Base-by-base conservation (phyloP, 2,113 vertebrate species). In the Xenotilapia leptura region DNA sequence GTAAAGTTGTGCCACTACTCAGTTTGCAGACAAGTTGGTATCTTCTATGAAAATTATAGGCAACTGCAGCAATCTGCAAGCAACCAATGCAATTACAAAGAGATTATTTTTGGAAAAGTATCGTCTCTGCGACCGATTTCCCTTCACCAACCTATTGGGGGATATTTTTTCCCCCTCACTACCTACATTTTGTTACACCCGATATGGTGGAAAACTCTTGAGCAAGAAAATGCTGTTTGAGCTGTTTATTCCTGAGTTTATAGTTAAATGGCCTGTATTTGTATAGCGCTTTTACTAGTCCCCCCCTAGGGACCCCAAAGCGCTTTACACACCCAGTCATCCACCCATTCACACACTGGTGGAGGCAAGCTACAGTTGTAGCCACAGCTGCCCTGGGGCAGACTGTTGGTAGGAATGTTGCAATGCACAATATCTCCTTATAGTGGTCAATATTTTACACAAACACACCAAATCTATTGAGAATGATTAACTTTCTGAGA, bases 121-220 rank as follows among this genome's bases (percentile, higher is more conserved):
- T 23, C 0, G 0, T 15, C 65, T 70, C 38, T 6, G 36, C 5
- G 0, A 10, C 12, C 1, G 0, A 73, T 45, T 73, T 73, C 2
- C 65, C 5, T 9, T 45, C 0, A 8, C 21, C 38, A 73, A 17
- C 0, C 38, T 42, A 9, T 70, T 3, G 21, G 65, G 2, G 38
- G 13, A 73, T 2, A 73, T 26, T 45, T 3, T n/a, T 15, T 0
- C 56, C 38, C n/a, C 65, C 38, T 73, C n/a, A 15, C 13, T 8
- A 21, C 60, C 60, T 65, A 38, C 31, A 36, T 38, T n/a, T 65
- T 65, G 31, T n/a, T 36, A 65, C 31, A 65, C 33, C 10, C 0
- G 4, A 42, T 73, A 45, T 73, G 21, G 21, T 23, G 40, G 38
- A 42, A 42, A 70, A 42, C 7, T 14, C 36, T 70, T 40, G 12